phyloP scores from a whole-genome alignment of 2,113 vertebrate species.

The Cardinalis cardinalis region DNA sequence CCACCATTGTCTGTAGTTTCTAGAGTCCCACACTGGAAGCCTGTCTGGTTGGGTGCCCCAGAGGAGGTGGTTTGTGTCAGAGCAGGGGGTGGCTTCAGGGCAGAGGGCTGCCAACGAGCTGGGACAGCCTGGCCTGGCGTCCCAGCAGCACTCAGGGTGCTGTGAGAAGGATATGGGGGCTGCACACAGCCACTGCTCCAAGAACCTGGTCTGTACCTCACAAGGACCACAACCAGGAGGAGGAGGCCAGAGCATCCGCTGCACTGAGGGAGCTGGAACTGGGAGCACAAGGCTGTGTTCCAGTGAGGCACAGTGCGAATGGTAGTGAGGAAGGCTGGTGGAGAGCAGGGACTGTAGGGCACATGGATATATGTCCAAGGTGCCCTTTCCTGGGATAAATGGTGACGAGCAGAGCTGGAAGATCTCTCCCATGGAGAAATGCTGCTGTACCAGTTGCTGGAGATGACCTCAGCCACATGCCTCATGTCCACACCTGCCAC shows the following conservation, averaged over 20 bases:
- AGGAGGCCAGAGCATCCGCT: background rate
- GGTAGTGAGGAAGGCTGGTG: background rate
- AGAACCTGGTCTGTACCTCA: background rate
- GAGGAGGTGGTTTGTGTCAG: background rate
- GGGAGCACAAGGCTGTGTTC: background rate
- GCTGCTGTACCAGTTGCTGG: background rate
- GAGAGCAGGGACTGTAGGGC: background rate
- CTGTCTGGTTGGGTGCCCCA: background rate
- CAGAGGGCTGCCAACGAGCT: background rate
- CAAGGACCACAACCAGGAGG: background rate
- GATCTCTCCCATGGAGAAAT: background rate
- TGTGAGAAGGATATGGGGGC: fast-evolving
- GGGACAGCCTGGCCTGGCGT: background rate
- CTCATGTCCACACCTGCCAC: fast-evolving
- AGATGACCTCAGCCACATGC: background rate
- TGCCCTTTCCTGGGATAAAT: background rate
- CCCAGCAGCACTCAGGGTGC: background rate
- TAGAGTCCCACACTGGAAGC: background rate
- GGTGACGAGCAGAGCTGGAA: background rate
- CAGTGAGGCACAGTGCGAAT: background rate
- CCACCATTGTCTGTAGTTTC: background rate
- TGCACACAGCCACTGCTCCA: background rate
- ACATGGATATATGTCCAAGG: fast-evolving
- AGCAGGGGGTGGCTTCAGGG: background rate
- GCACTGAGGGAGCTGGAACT: fast-evolving